These are phyloP conservation scores for Stegodyphus dumicola DNA, from an alignment of 1,140 invertebrate species.

Conservation along the genomic window DNA sequence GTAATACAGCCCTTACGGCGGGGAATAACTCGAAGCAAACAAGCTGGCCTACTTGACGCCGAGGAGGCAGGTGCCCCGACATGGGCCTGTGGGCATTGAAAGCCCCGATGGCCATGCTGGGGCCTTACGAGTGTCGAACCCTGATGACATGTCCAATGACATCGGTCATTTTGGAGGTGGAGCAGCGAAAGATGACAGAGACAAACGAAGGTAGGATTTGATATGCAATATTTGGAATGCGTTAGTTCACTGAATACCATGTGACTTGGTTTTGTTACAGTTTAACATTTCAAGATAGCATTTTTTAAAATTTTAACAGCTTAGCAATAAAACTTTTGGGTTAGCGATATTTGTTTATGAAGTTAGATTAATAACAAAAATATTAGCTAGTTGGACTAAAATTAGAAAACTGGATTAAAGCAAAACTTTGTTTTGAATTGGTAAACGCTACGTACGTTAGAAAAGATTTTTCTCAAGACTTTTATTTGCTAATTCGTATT, in stretches of 20 bases:
- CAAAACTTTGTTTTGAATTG: too few species aligned
- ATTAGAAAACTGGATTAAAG: too few species aligned
- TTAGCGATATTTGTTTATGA: too few species aligned
- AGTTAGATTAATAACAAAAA: too few species aligned
- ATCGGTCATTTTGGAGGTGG: constrained; percentile 25
- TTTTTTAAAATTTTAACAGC: too few species aligned
- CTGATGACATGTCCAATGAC: constrained; percentile 50
- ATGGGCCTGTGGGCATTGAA: constrained; percentile 57
- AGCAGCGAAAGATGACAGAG: constrained; percentile 21
- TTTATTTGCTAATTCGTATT: too few species aligned
- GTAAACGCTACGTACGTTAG: too few species aligned
- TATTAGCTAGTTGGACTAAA: too few species aligned
- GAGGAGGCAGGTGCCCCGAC: constrained; percentile 42
- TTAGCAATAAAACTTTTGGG: too few species aligned
- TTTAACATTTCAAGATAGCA: not conserved
- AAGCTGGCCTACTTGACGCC: constrained; percentile 58
- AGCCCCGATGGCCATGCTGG: constrained; percentile 45
- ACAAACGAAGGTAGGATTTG: constrained; percentile 34
- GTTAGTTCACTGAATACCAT: not conserved
- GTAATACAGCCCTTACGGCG: not conserved
- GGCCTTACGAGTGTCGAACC: constrained; percentile 49
- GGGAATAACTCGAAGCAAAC: not conserved
- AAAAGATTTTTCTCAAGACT: too few species aligned
- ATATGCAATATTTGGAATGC: too few species aligned
- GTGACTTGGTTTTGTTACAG: not conserved